phyloP scores from a whole-genome alignment of 1,140 invertebrate genomes.

The Papilio polytes region DNA sequence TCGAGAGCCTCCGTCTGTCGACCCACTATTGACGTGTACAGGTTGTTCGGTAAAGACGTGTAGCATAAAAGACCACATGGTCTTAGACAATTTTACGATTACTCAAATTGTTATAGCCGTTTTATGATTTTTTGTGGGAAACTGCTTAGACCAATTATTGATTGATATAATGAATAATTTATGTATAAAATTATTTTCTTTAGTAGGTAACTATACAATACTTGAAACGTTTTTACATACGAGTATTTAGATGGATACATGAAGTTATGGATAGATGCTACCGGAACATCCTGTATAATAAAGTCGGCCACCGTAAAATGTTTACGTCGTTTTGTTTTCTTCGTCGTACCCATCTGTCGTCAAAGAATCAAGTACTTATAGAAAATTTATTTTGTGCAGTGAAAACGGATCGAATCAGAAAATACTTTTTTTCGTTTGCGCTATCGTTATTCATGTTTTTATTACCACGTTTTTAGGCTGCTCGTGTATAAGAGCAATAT shows the following conservation, averaged over 20 bases:
- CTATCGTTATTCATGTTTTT: conserved; percentile 33
- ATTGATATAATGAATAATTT: not conserved
- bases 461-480: conserved; percentile 16
- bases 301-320: conserved; percentile 45
- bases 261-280: not conserved
- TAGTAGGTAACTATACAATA: not conserved
- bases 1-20: conserved; percentile 20
- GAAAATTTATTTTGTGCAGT: conserved; percentile 31
- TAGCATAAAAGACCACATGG: conserved; percentile 25
- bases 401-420: conserved; percentile 35
- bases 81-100: not conserved
- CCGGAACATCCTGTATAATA: conserved; percentile 26
- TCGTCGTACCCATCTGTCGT: conserved; percentile 45
- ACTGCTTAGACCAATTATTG: no score
- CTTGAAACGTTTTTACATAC: no score
- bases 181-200: not conserved
- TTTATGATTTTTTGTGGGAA: not conserved
- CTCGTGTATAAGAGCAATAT: conserved; percentile 36
- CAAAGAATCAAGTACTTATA: conserved; percentile 8
- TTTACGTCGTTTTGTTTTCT: conserved; percentile 46
- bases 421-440: conserved; percentile 16
- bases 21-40: conserved; percentile 18
- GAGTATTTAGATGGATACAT: not conserved
- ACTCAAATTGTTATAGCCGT: not conserved
- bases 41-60: not conserved